Conservation (phyloP, 2,797 vertebrate species). For the Hephaestus fuliginosus region DNA sequence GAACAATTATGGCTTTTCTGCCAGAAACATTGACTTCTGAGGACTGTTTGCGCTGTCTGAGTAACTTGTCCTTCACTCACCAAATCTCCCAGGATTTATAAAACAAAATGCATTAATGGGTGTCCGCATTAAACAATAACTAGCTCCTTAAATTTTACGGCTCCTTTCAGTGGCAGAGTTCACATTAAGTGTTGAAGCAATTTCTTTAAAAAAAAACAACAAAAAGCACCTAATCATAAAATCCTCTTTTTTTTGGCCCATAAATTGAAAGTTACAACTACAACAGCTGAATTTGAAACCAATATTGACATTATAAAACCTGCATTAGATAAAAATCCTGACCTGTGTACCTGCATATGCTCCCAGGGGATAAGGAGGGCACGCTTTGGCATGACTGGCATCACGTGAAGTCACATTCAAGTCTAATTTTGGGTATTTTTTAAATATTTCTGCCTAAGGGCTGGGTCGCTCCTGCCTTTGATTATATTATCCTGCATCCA, state of each 20-base stretch:
- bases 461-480: not conserved
- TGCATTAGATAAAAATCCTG: not conserved
- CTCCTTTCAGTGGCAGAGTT: constrained; percentile 9
- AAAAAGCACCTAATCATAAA: constrained; percentile 3
- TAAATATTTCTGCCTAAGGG: constrained; percentile 7
- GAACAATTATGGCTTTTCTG: not conserved
- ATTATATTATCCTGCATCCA: not conserved
- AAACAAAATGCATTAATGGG: constrained; percentile 18
- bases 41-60: constrained; percentile 6
- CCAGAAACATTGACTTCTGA: constrained; percentile 10
- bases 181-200: not conserved
- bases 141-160: constrained; percentile 10
- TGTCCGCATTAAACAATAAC: constrained; percentile 15
- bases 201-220: not conserved
- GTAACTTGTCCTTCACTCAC: not conserved
- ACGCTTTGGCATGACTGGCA: not conserved
- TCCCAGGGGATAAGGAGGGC: constrained; percentile 8
- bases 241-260: not conserved
- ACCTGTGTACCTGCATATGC: not conserved
- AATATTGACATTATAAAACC: not conserved
- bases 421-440: constrained; percentile 6
- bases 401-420: constrained; percentile 1
- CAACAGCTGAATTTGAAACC: not conserved
- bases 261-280: constrained; percentile 12
- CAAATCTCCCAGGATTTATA: constrained; percentile 1